Conservation (phyloP, 2,888 invertebrate genomes). For the Glaucopsyche alexis region DNA sequence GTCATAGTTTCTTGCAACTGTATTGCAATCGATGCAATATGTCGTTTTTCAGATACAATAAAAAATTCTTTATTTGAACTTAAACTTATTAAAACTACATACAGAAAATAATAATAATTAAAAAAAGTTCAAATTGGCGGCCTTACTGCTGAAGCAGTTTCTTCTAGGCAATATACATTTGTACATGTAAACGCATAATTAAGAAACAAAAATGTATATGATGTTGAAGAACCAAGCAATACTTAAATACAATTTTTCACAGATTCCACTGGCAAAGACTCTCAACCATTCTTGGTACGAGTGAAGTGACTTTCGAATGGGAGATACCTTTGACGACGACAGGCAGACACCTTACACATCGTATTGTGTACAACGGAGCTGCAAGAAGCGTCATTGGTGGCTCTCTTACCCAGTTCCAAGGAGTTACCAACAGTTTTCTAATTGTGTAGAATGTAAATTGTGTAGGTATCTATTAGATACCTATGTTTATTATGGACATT, state of each 20-base stretch:
- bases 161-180: too few species aligned
- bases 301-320: conserved; percentile 89
- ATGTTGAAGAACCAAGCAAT: too few species aligned
- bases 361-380: conserved; percentile 89
- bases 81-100: too few species aligned
- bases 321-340: conserved; percentile 74
- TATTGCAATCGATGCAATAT: too few species aligned
- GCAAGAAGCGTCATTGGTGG: conserved; percentile 83
- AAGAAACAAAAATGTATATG: too few species aligned
- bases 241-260: conserved; percentile 36
- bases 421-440: conserved; percentile 77
- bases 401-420: conserved; percentile 80
- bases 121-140: too few species aligned
- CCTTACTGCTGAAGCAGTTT: too few species aligned
- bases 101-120: too few species aligned
- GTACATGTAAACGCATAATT: too few species aligned
- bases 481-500: background rate
- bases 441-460: conserved; percentile 30
- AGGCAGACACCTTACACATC: conserved; percentile 83
- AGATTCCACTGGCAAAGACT: conserved; percentile 91
- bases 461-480: background rate
- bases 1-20: too few species aligned
- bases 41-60: too few species aligned
- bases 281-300: conserved; percentile 85
- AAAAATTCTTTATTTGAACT: background rate